Evolutionary conservation across 37 sponge, comb jelly and placozoan genomes (phyloP), one percentile per base, ranked within the genome.

Genomic region (Oscarella lobularis): DNA sequence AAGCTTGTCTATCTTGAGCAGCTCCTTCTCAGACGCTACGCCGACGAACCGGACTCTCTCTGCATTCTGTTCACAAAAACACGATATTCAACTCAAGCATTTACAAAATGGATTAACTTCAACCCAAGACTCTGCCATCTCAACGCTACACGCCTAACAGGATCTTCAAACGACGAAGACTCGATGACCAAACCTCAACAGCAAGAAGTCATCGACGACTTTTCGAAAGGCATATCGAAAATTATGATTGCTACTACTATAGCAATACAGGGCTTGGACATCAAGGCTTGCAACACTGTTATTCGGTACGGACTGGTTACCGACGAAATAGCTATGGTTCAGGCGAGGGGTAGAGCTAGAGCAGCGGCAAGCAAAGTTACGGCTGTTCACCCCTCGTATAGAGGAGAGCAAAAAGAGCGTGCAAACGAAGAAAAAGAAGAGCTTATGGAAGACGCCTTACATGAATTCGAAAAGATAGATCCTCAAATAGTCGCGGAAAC

Each of bases 211-310:
- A 75, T 89, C 27, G 55, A 80, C 29, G 67, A 35, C n/a, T 85
- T 89, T 67, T 66, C 76, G 3, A 20, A 31, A 0, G 83, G 78
- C 0, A 66, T 70, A 0, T 85, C 66, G 48, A 85, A 89, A 65
- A 75, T 89, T 0, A 72, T 89, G 14, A 78, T 81, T n/a, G 35
- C 86, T 9, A 89, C 90, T 0, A 81, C 90, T 29, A 85, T 89
- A 0, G 77, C 83, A 35, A 86, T 85, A 39, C 86, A 89, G 82
- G 90, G 90, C 4, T 35, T 89, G 9, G 90, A 89, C 73, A 72
- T 84, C 31, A 83, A 85, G 67, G 86, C 54, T 0, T 89, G 90
- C 38, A 85, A 89, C 65, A 37, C 85, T 33, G 83, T 89, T 38
- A 82, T 89, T 0, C 78, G 86, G 3, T 89, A 82, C 38, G 85